Conservation (phyloP, 1,140 invertebrate species). For the Geopemphigus sp. region DNA sequence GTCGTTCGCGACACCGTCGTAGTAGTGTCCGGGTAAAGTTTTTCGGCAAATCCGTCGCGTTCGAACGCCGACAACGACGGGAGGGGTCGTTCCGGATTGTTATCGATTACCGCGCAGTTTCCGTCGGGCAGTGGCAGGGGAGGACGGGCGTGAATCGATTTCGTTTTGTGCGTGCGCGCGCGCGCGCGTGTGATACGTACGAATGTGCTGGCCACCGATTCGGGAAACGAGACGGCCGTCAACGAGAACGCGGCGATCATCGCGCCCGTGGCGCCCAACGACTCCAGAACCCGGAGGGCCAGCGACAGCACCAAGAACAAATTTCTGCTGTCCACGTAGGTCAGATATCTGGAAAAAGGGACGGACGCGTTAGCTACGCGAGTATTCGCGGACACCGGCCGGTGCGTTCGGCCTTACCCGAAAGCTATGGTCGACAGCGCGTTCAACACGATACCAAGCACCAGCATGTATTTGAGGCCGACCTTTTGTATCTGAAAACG, state of each 20-base stretch:
- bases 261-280: conserved; percentile 64
- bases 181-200: conserved; percentile 55
- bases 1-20: too few species aligned
- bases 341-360: conserved; percentile 57
- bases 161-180: not conserved
- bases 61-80: too few species aligned
- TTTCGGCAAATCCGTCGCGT: too few species aligned
- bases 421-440: conserved; percentile 58
- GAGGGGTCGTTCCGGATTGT: too few species aligned
- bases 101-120: too few species aligned
- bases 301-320: conserved; percentile 65
- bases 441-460: conserved; percentile 62
- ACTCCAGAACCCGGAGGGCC: conserved; percentile 62
- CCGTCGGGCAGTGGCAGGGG: too few species aligned
- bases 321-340: conserved; percentile 58
- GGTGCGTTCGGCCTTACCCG: conserved; percentile 57
- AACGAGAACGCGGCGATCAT: conserved; percentile 66
- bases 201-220: conserved; percentile 64
- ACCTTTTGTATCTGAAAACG: conserved; percentile 60
- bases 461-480: conserved; percentile 62
- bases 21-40: too few species aligned
- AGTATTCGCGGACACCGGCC: too few species aligned
- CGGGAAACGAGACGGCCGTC: conserved; percentile 64
- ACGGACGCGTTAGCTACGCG: not conserved
- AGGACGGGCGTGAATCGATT: not conserved